Conservation (phyloP, 2,113 vertebrate species). For the Strix uralensis region DNA sequence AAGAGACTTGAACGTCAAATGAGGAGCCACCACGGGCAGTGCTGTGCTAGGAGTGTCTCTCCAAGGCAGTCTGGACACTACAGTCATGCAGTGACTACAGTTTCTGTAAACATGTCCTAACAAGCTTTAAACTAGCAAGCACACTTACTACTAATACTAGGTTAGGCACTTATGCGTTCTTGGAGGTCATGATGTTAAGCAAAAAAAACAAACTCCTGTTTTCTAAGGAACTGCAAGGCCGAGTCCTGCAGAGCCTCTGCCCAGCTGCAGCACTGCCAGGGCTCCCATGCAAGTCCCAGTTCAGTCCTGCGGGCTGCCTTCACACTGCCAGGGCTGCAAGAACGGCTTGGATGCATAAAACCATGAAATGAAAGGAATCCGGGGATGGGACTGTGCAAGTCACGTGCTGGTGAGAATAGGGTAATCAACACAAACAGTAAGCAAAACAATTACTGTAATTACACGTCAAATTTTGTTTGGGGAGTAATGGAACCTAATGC, state of each 20-base stretch:
- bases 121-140: not conserved
- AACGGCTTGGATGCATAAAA: not conserved
- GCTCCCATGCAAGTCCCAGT: rapidly evolving
- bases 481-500: slow-evolving; percentile 55
- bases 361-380: not conserved
- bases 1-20: not conserved
- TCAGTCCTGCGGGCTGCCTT: rapidly evolving
- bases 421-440: slow-evolving; percentile 23
- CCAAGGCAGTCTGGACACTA: not conserved
- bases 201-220: not conserved
- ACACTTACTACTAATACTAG: not conserved
- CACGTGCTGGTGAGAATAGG: not conserved
- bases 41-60: not conserved
- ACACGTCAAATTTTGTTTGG: slow-evolving; percentile 32
- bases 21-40: not conserved
- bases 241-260: not conserved
- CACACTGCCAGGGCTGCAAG: rapidly evolving
- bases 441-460: slow-evolving; percentile 62
- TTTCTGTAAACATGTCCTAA: not conserved
- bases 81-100: not conserved
- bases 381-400: not conserved
- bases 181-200: not conserved
- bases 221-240: not conserved
- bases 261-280: not conserved
- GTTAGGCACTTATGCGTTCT: not conserved